Percentiles rank a stretch among this genome's conserved stretches.
phyloP scores from a whole-genome alignment of 2,113 vertebrate genomes.

The Brachyhypopomus occidentalis region DNA sequence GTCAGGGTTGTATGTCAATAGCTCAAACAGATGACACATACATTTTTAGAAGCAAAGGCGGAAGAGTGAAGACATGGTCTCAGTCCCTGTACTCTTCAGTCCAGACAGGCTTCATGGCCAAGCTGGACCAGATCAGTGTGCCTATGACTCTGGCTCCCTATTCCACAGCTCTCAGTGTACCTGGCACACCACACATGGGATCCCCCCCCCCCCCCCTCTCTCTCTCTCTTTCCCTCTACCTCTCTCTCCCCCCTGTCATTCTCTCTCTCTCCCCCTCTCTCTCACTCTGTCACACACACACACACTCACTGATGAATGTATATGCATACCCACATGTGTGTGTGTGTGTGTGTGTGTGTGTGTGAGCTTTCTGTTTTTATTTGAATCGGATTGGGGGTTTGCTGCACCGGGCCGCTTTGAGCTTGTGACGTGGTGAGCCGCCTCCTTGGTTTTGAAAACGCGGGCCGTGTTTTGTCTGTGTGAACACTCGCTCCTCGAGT shows the following conservation, averaged over 20 bases:
- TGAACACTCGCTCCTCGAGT: constrained; percentile 44
- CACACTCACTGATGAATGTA: no score
- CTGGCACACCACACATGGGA: constrained; percentile 18
- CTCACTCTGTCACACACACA: no score
- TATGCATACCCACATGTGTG: no score
- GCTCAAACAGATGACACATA: constrained; percentile 51
- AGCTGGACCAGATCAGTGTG: constrained; percentile 16
- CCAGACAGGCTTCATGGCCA: constrained; percentile 27
- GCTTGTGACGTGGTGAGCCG: constrained; percentile 19
- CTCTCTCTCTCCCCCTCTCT: no score
- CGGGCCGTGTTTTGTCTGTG: constrained; percentile 41
- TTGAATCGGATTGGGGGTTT: background rate
- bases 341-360: no score
- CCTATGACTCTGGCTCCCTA: background rate
- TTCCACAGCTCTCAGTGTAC: constrained; percentile 36
- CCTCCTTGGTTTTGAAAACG: constrained; percentile 33
- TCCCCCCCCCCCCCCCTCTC: background rate
- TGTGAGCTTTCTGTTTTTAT: background rate
- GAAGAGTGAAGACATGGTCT: constrained; percentile 38
- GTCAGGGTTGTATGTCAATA: constrained; percentile 46
- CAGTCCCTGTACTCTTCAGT: constrained; percentile 25
- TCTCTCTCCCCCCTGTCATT: no score
- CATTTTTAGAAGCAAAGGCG: constrained; percentile 38
- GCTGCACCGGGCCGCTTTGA: background rate
- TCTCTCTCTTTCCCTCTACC: no score